Evolutionary conservation across 2,888 invertebrate genomes (phyloP).

Genomic region (Desoria tigrina): DNA sequence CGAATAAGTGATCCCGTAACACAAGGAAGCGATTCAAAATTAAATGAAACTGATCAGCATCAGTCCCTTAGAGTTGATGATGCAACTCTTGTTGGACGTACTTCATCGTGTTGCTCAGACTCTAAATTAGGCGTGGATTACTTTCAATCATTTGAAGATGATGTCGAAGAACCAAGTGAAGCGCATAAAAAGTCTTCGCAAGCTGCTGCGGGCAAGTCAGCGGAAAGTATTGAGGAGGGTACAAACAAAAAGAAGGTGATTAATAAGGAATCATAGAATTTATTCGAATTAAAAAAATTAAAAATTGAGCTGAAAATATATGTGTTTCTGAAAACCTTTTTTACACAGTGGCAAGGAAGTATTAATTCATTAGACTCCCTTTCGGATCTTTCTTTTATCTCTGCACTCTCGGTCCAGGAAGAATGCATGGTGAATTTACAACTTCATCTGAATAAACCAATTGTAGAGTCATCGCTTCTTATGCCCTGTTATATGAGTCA

Average conservation of each 20-base stretch:
- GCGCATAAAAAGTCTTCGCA: not conserved
- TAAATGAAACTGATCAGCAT: constrained; percentile 59
- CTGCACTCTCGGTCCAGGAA: constrained; percentile 89
- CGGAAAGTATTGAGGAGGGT: too few species aligned
- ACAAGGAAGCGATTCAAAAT: constrained; percentile 71
- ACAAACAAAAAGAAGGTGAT: too few species aligned
- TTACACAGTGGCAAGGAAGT: constrained; percentile 45
- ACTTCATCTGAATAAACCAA: constrained; percentile 88
- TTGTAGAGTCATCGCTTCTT: constrained; percentile 87
- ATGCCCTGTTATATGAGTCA: constrained; percentile 94
- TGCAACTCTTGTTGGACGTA: constrained; percentile 55
- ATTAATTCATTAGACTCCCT: constrained; percentile 52
- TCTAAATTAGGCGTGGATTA: constrained; percentile 70
- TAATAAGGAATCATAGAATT: too few species aligned
- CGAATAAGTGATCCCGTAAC: constrained; percentile 57
- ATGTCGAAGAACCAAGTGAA: constrained; percentile 15
- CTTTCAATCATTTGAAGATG: constrained; percentile 57
- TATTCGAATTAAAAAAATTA: too few species aligned
- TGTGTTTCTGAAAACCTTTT: too few species aligned
- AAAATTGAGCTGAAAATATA: too few species aligned
- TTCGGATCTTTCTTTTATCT: constrained; percentile 63
- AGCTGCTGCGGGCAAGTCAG: too few species aligned
- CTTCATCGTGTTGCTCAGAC: constrained; percentile 72
- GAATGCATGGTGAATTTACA: constrained; percentile 90
- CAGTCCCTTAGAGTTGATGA: constrained; percentile 58